Conservation (phyloP, 2,888 invertebrate genomes). For the Coelinius sp. region DNA sequence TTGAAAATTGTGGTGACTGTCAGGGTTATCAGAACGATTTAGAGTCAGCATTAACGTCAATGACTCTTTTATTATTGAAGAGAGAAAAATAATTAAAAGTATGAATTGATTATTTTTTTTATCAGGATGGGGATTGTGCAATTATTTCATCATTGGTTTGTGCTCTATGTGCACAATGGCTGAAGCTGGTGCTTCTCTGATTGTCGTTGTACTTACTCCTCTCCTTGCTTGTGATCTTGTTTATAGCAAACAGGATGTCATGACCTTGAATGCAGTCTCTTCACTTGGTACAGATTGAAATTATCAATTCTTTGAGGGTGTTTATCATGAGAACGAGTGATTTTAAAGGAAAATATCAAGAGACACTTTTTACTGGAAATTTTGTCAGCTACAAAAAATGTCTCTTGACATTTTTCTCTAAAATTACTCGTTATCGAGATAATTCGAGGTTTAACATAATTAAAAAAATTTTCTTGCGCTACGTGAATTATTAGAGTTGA, state of each 20-base stretch:
- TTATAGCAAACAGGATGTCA: constrained; percentile 44
- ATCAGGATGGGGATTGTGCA: constrained; percentile 58
- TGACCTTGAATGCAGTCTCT: constrained; percentile 48
- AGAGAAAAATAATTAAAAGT: neutral
- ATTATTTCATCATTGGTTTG: constrained; percentile 53
- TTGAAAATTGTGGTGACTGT: neutral
- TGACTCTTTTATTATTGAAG: neutral
- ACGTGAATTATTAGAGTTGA: too few species aligned
- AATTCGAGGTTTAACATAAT: too few species aligned
- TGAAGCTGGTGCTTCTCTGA: constrained; percentile 54
- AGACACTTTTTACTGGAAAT: too few species aligned
- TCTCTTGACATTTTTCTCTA: too few species aligned
- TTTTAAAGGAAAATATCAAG: too few species aligned
- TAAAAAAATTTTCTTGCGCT: too few species aligned
- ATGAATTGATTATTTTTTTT: constrained; percentile 19
- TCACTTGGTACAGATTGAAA: constrained; percentile 58
- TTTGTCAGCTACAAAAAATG: too few species aligned
- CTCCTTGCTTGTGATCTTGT: constrained; percentile 55
- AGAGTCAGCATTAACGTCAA: neutral
- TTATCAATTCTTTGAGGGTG: too few species aligned
- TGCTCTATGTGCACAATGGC: constrained; percentile 56
- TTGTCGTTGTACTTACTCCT: constrained; percentile 51
- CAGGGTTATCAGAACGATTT: neutral
- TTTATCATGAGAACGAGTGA: too few species aligned
- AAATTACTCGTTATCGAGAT: too few species aligned